These are phyloP conservation scores for Beaufortia kweichowensis DNA, from an alignment of 2,113 vertebrate genomes.

Conservation along the genomic window DNA sequence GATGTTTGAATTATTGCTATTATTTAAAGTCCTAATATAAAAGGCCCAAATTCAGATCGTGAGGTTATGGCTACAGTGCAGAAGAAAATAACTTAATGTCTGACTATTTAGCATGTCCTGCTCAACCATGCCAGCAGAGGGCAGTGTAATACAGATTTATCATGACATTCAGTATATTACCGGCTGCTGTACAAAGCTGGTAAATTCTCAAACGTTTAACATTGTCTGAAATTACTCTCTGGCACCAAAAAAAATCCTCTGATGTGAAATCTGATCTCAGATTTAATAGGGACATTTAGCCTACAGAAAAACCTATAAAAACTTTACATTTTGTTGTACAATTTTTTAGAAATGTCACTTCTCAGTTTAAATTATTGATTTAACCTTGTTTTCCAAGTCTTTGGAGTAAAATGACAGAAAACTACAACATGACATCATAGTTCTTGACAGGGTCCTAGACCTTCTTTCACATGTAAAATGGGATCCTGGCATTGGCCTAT, in stretches of 20 bases:
- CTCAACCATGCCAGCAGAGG: neutral
- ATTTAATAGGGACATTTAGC: neutral
- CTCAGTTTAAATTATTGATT: neutral
- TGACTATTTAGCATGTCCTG: neutral
- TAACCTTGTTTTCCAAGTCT: neutral
- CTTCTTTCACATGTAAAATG: neutral
- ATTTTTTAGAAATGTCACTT: neutral
- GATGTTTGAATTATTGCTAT: no score
- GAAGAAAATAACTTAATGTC: no score
- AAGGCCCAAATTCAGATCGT: no score
- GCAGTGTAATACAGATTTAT: conserved; percentile 3
- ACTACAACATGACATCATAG: no score
- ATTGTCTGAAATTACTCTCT: neutral
- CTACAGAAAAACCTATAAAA: neutral
- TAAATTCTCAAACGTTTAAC: neutral
- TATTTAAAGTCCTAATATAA: no score
- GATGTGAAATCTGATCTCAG: neutral
- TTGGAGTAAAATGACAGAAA: neutral
- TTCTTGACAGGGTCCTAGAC: neutral
- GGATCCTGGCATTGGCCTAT: neutral
- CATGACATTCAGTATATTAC: neutral
- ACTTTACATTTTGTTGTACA: no score
- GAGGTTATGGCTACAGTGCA: no score
- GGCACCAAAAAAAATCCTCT: neutral
- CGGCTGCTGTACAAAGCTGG: neutral